Conservation (phyloP, 2,888 invertebrate species). For the Luperina testacea region DNA sequence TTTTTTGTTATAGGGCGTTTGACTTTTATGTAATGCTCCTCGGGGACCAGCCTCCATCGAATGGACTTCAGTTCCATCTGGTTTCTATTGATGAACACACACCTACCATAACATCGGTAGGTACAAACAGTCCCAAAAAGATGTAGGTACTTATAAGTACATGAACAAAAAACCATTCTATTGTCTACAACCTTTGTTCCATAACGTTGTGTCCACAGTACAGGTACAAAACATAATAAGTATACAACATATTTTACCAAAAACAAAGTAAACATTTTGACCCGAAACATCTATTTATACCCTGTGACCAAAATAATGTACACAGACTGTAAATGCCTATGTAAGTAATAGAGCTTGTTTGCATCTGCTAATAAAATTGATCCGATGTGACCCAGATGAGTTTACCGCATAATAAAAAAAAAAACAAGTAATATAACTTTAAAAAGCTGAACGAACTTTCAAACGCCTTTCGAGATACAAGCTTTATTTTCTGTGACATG, state of each 20-base stretch:
- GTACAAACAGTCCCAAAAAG: background rate
- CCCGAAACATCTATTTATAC: too few species aligned
- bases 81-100: background rate
- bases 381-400: background rate
- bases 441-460: background rate
- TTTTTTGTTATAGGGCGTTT: background rate
- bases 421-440: too few species aligned
- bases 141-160: too few species aligned
- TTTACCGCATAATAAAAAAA: background rate
- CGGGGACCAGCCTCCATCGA: background rate
- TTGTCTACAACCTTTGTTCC: background rate
- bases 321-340: too few species aligned
- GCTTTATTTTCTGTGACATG: conserved; percentile 3
- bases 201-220: background rate
- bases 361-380: too few species aligned
- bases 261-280: too few species aligned
- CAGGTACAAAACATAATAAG: background rate
- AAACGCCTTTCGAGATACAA: background rate
- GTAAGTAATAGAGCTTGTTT: background rate
- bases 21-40: background rate
- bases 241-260: background rate
- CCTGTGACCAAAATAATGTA: too few species aligned
- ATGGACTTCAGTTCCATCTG: background rate
- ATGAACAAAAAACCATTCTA: too few species aligned
- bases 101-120: background rate